A percentile compares a stretch with the other conserved stretches of the same genome.
These are phyloP conservation scores for Montipora sp. DNA, from an alignment of 64 coral and sea anemone genomes.

Conservation along the genomic window DNA sequence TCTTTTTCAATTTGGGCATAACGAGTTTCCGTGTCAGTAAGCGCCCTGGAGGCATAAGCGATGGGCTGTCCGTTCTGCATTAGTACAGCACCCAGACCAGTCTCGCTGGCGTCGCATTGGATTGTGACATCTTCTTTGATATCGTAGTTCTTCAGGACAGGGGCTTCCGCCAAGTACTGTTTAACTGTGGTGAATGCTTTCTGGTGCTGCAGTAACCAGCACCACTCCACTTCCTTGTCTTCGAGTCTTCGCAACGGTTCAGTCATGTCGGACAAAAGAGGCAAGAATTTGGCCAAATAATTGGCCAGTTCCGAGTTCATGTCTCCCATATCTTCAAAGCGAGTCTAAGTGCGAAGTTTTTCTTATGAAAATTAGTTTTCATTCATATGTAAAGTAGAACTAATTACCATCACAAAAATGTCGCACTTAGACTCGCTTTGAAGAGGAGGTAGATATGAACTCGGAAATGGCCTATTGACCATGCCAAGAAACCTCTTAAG, in stretches of 20 bases:
- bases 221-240: neutral
- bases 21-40: constrained; percentile 6
- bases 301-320: too few species aligned
- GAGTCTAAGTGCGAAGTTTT: too few species aligned
- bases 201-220: constrained; percentile 24
- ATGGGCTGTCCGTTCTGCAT: constrained; percentile 29
- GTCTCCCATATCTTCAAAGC: too few species aligned
- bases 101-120: constrained; percentile 4
- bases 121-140: constrained; percentile 5
- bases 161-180: neutral
- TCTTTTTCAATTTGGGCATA: too few species aligned
- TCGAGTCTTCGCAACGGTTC: too few species aligned
- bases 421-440: too few species aligned
- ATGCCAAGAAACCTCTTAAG: too few species aligned
- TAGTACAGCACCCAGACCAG: constrained; percentile 25
- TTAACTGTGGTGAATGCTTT: constrained; percentile 36
- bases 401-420: too few species aligned
- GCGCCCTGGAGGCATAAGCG: constrained; percentile 12
- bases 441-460: too few species aligned
- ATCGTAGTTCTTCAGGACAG: constrained; percentile 30
- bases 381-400: too few species aligned
- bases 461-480: too few species aligned
- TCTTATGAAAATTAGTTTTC: too few species aligned
- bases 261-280: neutral
- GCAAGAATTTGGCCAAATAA: neutral